Base-by-base conservation (phyloP, 1,140 invertebrate genomes). In the Aphelenchoides avenae region DNA sequence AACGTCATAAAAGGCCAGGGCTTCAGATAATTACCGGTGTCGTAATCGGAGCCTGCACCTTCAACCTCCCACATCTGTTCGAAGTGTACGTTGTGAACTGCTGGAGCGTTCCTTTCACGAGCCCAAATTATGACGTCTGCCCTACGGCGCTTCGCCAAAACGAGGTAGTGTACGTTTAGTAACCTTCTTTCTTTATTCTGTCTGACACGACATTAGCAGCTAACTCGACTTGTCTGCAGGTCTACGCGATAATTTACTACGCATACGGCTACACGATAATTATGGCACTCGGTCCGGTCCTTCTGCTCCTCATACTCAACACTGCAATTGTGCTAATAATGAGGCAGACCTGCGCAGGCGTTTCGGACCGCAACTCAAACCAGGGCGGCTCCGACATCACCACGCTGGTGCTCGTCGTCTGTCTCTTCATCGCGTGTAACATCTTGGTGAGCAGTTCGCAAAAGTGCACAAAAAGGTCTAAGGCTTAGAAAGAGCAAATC, bases 11-110 rank as follows among this genome's bases (percentile, higher is more conserved):
- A 4, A 4, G 24, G 34, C 13, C n/a, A 41, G 40, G n/a, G n/a
- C 3, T 71, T 40, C 33, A 68, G 66, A 44, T 70, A 3, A 53
- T 70, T 20, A 40, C 51, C 9, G 47, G 29, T 20, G 70, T 67
- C 5, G 49, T 70, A 22, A n/a, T 70, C 1, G 18, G 52, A 9
- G 62, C 69, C 13, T 13, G 41, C 15, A 27, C 56, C 11, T 71
- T 70, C 52, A 71, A 71, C 40, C 42, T 64, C 36, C 61, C 68
- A 18, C 69, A 71, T 48, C 39, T 72, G 29, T 71, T 73, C 41
- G 69, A 71, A 44, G 69, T 71, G 6, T 61, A 50, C 24, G 69
- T 71, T 18, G 52, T 72, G 24, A 50, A 68, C 15, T 71, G 69
- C 39, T 71, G 61, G 64, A 65, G 57, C 43, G 48, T 67, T 11